These are phyloP conservation scores for Microcebus lehilahytsara DNA, from an alignment of 2,113 vertebrate species.

Conservation along the genomic window DNA sequence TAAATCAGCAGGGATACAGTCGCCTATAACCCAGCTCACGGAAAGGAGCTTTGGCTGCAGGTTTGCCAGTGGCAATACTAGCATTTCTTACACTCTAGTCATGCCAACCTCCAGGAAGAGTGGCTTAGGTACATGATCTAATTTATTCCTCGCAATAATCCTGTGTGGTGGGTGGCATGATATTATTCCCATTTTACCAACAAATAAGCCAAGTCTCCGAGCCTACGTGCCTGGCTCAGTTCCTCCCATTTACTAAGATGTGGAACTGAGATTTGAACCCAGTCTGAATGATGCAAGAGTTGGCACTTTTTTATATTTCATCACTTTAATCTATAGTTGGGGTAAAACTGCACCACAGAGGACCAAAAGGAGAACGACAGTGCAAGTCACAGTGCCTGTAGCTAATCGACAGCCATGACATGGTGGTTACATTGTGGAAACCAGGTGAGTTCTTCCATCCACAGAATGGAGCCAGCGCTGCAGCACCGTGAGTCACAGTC, in stretches of 20 bases:
- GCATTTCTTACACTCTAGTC: background rate
- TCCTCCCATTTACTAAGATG: background rate
- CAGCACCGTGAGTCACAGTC: no score
- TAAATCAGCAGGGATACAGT: background rate
- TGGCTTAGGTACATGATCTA: background rate
- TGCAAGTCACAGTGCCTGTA: background rate
- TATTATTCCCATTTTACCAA: background rate
- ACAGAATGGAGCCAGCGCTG: background rate
- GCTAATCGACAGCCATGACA: fast-evolving
- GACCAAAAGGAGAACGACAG: background rate
- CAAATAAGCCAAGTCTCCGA: background rate
- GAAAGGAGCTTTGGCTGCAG: background rate
- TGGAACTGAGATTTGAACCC: background rate
- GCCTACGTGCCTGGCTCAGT: background rate
- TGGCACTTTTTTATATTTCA: background rate
- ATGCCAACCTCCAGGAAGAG: background rate
- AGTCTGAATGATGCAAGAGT: background rate
- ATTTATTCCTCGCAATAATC: background rate
- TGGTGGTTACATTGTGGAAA: background rate
- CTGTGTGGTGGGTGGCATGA: background rate
- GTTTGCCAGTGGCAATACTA: background rate
- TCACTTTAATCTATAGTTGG: background rate
- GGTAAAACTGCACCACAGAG: background rate
- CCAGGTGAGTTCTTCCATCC: background rate
- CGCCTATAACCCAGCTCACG: background rate